These are phyloP conservation scores for Archivesica marissinica DNA, from an alignment of 1,140 invertebrate genomes.

Conservation along the genomic window DNA sequence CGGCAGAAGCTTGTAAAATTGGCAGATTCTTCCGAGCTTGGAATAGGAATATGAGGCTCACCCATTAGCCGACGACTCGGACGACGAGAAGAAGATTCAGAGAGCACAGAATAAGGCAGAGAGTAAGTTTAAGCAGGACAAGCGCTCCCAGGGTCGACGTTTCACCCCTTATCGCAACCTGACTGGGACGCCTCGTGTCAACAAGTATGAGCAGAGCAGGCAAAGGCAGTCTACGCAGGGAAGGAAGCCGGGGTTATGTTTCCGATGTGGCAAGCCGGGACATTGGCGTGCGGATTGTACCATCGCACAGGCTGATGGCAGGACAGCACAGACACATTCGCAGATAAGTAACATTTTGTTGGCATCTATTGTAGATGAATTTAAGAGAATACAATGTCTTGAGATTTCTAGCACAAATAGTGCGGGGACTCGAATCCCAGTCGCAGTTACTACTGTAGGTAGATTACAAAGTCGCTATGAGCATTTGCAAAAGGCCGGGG, in stretches of 20 bases:
- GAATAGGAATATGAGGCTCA: conserved; percentile 14
- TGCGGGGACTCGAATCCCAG: too few species aligned
- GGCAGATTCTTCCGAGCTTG: conserved; percentile 3
- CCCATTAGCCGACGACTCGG: conserved; percentile 23
- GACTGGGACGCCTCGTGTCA: neutral
- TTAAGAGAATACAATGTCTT: too few species aligned
- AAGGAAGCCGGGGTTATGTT: neutral
- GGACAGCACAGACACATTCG: too few species aligned
- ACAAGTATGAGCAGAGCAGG: too few species aligned
- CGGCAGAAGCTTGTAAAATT: conserved; percentile 20
- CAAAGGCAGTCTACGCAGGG: neutral
- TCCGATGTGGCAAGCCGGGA: conserved; percentile 34
- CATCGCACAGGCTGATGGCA: neutral
- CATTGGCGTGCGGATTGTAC: conserved; percentile 3
- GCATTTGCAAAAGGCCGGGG: too few species aligned
- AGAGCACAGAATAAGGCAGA: conserved; percentile 17
- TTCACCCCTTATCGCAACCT: neutral
- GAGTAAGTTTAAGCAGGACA: neutral
- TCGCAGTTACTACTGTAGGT: too few species aligned
- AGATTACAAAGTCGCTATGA: too few species aligned
- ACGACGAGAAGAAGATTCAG: conserved; percentile 36
- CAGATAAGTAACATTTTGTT: too few species aligned
- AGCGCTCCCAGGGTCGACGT: too few species aligned
- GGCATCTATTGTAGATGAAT: too few species aligned
- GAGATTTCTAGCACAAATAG: too few species aligned